These are phyloP conservation scores for Chrysolina haemoptera DNA, from an alignment of 2,888 invertebrate genomes.

Conservation along the genomic window DNA sequence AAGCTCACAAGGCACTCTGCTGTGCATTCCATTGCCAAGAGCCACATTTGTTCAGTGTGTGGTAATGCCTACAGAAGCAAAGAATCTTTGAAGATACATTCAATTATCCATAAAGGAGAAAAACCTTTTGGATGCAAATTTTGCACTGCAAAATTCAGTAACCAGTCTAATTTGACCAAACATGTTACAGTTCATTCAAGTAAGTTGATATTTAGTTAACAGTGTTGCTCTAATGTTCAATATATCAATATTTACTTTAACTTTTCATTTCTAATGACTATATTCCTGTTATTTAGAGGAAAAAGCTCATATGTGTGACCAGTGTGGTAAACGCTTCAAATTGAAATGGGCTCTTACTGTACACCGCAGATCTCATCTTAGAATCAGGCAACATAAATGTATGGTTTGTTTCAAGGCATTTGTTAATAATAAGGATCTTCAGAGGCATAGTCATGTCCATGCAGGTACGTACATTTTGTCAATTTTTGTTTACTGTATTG, in stretches of 20 bases:
- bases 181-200: conserved; percentile 76
- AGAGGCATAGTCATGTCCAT: conserved; percentile 80
- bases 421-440: conserved; percentile 78
- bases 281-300: conserved; percentile 67
- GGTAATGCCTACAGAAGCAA: conserved; percentile 75
- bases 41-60: conserved; percentile 75
- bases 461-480: conserved; percentile 71
- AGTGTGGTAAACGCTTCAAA: conserved; percentile 76
- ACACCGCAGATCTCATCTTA: conserved; percentile 73
- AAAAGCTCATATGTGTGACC: conserved; percentile 73
- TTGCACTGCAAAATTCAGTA: conserved; percentile 75
- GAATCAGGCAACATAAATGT: conserved; percentile 75
- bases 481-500: not conserved
- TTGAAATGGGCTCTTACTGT: conserved; percentile 74
- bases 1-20: conserved; percentile 81
- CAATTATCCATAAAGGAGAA: conserved; percentile 76
- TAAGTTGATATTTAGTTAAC: conserved; percentile 57
- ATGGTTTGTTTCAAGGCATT: conserved; percentile 78
- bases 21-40: conserved; percentile 73
- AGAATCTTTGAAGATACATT: conserved; percentile 75
- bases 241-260: too few species aligned
- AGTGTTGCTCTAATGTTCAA: too few species aligned
- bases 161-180: conserved; percentile 79
- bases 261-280: not conserved
- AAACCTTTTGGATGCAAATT: conserved; percentile 75